Evolutionary conservation across 2,888 invertebrate genomes (phyloP), one percentile per base, ranked within the genome.

Genomic region (Notocelia uddmanniana): DNA sequence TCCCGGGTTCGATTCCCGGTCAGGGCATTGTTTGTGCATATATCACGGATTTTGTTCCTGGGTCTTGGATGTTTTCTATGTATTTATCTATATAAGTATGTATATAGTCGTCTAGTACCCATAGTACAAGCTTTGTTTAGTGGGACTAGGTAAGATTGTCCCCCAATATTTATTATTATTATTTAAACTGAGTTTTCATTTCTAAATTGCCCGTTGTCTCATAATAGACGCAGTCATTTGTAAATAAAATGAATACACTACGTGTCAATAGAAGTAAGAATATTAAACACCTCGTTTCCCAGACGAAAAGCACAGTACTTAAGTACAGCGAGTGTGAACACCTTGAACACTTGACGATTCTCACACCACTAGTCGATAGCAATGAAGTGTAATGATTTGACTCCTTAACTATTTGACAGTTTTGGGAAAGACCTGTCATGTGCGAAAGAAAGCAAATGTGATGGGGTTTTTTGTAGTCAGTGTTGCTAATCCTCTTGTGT

Each of bases 351-450:
- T 54, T 52, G 50, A 48, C 37, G 52, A 26, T 64, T 64, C 64
- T 52, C 64, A 64, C 64, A 64, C 52, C 21, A 26, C 19, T 50
- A 62, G 48, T 62, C 62, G 37, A 54, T 34, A 23, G 64, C 64
- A 64, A 64, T 52, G 52, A 64, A 64, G 52, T 54, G 52, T 54
- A 54, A 64, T 64, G 64, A 54, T 64, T 45, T 54, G 52, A 64
- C 52, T 64, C 52, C 34, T 34, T 21, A 34, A 34, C 50, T 52
- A 21, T 63, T 52, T 64, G 64, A 64, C 64, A 64, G 52, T 64
- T 64, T 64, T 34, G 52, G 34, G 37, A 64, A 62, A 62, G 48
- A 64, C 64, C 64, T 64, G 64, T 54, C 52, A 54, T 37, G 52
- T 37, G 10, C 64, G 23, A 64, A 64, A 64, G 37, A 52, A 64